Base-by-base conservation (phyloP, 2,797 vertebrate genomes). In the Garrulus glandarius region DNA sequence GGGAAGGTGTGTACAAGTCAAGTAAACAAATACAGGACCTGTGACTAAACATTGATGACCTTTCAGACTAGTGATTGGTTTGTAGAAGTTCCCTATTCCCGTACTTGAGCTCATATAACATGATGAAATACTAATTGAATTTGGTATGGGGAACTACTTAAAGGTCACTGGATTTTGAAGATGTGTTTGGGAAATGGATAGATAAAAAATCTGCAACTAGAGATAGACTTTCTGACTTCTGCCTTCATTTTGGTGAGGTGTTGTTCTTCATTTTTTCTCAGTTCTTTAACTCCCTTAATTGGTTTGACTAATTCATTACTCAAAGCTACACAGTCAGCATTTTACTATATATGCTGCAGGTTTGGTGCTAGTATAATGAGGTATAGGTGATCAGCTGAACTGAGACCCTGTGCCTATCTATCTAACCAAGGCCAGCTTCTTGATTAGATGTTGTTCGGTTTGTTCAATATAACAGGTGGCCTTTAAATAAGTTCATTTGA, bases 81-180 rank as follows among this genome's bases (percentile, higher is more conserved):
- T 88, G 34, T 55, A 72, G 18, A 88, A 76, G 80, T 76, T 93
- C 80, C 74, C 77, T 84, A 56, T 97, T 95, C 92, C 93, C 15
- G 15, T 76, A 92, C 36, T 95, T 36, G 32, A 79, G 70, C 36
- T 94, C 65, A 32, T 70, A 65, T 85, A 92, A 53, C 23, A n/a
- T 93, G 94, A 92, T 88, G 76, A 96, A 96, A 92, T 86, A 30
- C n/a, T 63, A 61, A 46, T 71, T 93, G 53, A 68, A 79, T 95
- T 71, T 76, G 68, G 22, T 68, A 81, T 69, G 63, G 59, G 80
- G 83, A 97, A 89, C 70, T 94, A 32, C 43, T 74, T 93, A 79
- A 96, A 96, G 77, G 83, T 94, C 83, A 77, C 10, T 30, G 26
- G 41, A 44, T 57, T 90, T 93, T 91, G 59, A 60, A 47, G 68